Percentiles rank a stretch among this genome's conserved stretches.
Evolutionary conservation across 2,113 vertebrate genomes (phyloP).

Genomic region (Dissostichus mawsoni): DNA sequence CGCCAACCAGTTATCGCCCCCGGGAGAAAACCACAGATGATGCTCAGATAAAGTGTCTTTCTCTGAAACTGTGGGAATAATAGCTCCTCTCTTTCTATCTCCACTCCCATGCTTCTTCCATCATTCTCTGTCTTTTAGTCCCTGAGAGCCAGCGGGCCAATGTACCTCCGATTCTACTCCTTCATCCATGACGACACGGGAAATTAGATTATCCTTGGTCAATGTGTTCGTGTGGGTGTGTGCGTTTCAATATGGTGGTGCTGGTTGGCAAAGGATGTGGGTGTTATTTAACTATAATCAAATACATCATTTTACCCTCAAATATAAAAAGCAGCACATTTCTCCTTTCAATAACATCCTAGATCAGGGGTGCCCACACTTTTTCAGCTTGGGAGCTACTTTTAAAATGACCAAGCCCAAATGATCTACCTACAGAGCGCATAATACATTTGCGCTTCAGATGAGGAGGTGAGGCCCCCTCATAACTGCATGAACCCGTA

Average conservation of each 20-base stretch:
- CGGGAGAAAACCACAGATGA: slow-evolving; percentile 69
- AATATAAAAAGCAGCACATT: background rate
- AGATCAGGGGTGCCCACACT: too few relatives aligned
- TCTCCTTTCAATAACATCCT: background rate
- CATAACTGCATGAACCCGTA: too few relatives aligned
- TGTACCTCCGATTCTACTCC: slow-evolving; percentile 46
- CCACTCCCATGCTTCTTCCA: slow-evolving; percentile 35
- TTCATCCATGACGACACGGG: slow-evolving; percentile 54
- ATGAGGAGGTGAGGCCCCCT: too few relatives aligned
- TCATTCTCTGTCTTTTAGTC: slow-evolving; percentile 43
- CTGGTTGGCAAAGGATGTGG: slow-evolving; percentile 5
- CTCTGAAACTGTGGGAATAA: slow-evolving; percentile 65
- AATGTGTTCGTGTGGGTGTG: slow-evolving; percentile 5
- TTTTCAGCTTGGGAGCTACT: too few relatives aligned
- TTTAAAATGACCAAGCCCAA: too few relatives aligned
- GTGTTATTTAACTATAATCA: slow-evolving; percentile 31
- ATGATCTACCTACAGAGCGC: too few relatives aligned
- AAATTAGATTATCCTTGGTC: slow-evolving; percentile 52
- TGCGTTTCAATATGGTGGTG: slow-evolving; percentile 19
- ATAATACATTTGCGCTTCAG: too few relatives aligned
- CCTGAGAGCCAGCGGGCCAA: slow-evolving; percentile 43
- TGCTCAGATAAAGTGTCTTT: slow-evolving; percentile 66
- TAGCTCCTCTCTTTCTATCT: slow-evolving; percentile 45
- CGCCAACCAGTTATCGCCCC: slow-evolving; percentile 64
- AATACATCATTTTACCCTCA: slow-evolving; percentile 1